A percentile compares a stretch with the other conserved stretches of the same genome.
Evolutionary conservation across 2,113 vertebrate genomes (phyloP).

Genomic region (Oncorhynchus tshawytscha): DNA sequence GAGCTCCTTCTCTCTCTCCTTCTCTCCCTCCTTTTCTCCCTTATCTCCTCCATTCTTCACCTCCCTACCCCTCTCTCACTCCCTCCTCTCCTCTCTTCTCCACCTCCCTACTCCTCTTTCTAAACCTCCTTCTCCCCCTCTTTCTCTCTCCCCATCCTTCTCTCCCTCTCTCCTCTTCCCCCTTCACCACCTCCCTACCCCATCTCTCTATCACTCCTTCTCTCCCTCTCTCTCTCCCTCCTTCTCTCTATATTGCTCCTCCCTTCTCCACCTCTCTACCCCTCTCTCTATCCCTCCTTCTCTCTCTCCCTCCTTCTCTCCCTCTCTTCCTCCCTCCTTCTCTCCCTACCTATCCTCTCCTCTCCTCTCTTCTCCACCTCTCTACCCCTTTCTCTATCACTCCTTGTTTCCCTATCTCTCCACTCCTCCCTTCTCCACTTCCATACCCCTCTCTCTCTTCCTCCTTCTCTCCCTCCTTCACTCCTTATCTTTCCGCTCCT

Average conservation of each 20-base stretch:
- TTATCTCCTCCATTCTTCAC: no score
- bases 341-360: no score
- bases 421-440: not conserved
- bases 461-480: no score
- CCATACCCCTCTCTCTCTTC: no score
- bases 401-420: not conserved
- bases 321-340: not conserved
- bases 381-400: not conserved
- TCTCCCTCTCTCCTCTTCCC: not conserved
- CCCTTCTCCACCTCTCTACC: no score
- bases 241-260: no score
- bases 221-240: no score
- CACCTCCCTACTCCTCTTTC: not conserved
- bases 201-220: conserved; percentile 9
- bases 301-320: conserved; percentile 6
- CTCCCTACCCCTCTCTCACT: no score
- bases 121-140: not conserved
- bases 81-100: not conserved
- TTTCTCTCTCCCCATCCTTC: conserved; percentile 26
- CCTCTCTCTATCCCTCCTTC: no score
- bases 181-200: not conserved
- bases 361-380: no score
- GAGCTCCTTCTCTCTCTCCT: conserved; percentile 1
- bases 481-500: no score
- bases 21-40: not conserved